Conservation (phyloP, 1,140 invertebrate genomes). For the Ceratosolen fusciceps region DNA sequence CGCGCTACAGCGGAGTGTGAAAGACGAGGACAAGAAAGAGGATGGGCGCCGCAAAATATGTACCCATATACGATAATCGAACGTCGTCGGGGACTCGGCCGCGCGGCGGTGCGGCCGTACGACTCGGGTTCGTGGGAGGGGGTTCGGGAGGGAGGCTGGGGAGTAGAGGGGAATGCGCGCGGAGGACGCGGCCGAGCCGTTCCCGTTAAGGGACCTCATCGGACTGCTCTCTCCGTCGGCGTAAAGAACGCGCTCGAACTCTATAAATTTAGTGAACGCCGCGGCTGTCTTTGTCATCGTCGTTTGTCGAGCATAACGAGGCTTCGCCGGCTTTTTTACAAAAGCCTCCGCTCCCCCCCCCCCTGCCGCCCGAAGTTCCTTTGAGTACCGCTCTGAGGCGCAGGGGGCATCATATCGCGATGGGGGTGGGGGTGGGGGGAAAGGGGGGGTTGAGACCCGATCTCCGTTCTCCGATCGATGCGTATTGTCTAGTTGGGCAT, state of each 20-base stretch:
- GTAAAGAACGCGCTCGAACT: slow-evolving; percentile 22
- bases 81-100: slow-evolving; percentile 17
- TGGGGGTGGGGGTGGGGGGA: too few relatives aligned
- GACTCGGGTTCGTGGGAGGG: not conserved
- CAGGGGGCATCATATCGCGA: slow-evolving; percentile 16
- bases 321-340: slow-evolving; percentile 17
- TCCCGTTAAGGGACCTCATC: slow-evolving; percentile 35
- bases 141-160: not conserved
- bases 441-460: slow-evolving; percentile 14
- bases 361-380: not conserved
- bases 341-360: not conserved
- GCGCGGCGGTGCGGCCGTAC: not conserved
- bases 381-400: not conserved
- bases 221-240: not conserved
- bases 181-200: not conserved
- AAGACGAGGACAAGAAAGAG: slow-evolving; percentile 24
- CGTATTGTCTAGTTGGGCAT: not conserved
- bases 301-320: slow-evolving; percentile 49
- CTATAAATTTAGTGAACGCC: slow-evolving; percentile 41
- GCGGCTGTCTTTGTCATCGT: slow-evolving; percentile 43
- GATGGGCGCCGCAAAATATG: slow-evolving; percentile 27
- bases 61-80: slow-evolving; percentile 48
- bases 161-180: not conserved
- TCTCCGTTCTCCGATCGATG: too few relatives aligned
- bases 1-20: slow-evolving; percentile 27